These are phyloP conservation scores for Parnassius smintheus DNA, from an alignment of 2,888 invertebrate genomes.

Conservation along the genomic window DNA sequence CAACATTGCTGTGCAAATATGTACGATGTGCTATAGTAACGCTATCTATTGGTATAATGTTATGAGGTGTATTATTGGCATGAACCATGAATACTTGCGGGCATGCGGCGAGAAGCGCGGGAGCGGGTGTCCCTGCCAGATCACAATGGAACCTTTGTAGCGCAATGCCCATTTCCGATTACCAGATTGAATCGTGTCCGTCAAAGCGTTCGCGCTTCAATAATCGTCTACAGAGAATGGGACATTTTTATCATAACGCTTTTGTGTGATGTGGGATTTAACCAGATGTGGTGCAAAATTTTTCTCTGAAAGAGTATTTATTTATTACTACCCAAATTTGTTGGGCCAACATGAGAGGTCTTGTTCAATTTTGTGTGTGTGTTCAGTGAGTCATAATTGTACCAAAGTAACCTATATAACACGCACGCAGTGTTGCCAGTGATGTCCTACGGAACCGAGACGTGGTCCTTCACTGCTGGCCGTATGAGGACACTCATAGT, in stretches of 20 bases:
- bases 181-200: conserved; percentile 76
- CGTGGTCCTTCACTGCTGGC: too few species aligned
- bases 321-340: neutral
- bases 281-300: conserved; percentile 7
- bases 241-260: conserved; percentile 38
- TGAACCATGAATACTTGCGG: conserved; percentile 63
- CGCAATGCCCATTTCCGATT: conserved; percentile 80
- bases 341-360: too few species aligned
- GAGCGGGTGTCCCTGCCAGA: conserved; percentile 34
- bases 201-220: conserved; percentile 64
- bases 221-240: conserved; percentile 48
- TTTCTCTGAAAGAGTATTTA: neutral
- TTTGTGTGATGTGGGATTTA: conserved; percentile 27
- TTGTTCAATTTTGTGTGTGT: too few species aligned
- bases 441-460: too few species aligned
- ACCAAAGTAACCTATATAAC: too few species aligned
- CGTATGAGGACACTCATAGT: too few species aligned
- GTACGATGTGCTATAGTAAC: neutral
- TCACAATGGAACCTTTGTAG: conserved; percentile 76
- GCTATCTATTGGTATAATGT: conserved; percentile 25
- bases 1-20: neutral
- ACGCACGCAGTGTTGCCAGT: too few species aligned
- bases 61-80: conserved; percentile 35
- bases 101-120: conserved; percentile 38
- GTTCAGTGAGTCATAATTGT: too few species aligned